Percentiles rank a stretch among this genome's conserved stretches.
phyloP scores from a whole-genome alignment of 2,888 invertebrate species.

The Ellobium chinense region DNA sequence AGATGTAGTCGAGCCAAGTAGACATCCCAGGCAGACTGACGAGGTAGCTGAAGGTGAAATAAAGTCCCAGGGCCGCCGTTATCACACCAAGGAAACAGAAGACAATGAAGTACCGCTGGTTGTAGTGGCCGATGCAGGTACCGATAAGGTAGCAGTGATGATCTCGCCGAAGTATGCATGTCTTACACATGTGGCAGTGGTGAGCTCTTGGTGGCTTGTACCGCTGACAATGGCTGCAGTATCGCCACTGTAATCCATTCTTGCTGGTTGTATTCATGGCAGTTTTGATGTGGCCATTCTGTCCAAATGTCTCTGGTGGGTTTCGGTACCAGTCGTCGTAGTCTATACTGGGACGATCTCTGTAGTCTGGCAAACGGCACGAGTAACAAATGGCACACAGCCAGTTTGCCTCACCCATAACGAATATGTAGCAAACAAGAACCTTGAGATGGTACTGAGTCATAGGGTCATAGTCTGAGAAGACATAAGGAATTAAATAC shows the following conservation, averaged over 20 bases:
- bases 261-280: slow-evolving; percentile 39
- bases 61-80: neutral
- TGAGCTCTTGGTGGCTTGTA: slow-evolving; percentile 66
- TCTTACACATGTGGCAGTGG: slow-evolving; percentile 68
- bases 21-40: neutral
- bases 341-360: neutral
- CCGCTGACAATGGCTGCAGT: slow-evolving; percentile 61
- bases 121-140: slow-evolving; percentile 67
- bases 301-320: slow-evolving; percentile 40
- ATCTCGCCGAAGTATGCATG: slow-evolving; percentile 72
- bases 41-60: neutral
- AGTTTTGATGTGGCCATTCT: slow-evolving; percentile 38
- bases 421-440: slow-evolving; percentile 53
- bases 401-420: slow-evolving; percentile 64
- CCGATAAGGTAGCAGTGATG: slow-evolving; percentile 75
- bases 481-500: slow-evolving; percentile 60
- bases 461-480: slow-evolving; percentile 58
- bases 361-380: neutral
- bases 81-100: slow-evolving; percentile 61
- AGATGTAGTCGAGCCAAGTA: slow-evolving; percentile 17
- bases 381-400: slow-evolving; percentile 60
- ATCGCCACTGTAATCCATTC: slow-evolving; percentile 59
- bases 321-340: slow-evolving; percentile 20
- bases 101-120: slow-evolving; percentile 70
- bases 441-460: slow-evolving; percentile 62